Base-by-base conservation (phyloP, 2,797 vertebrate species). In the Siniperca scherzeri region DNA sequence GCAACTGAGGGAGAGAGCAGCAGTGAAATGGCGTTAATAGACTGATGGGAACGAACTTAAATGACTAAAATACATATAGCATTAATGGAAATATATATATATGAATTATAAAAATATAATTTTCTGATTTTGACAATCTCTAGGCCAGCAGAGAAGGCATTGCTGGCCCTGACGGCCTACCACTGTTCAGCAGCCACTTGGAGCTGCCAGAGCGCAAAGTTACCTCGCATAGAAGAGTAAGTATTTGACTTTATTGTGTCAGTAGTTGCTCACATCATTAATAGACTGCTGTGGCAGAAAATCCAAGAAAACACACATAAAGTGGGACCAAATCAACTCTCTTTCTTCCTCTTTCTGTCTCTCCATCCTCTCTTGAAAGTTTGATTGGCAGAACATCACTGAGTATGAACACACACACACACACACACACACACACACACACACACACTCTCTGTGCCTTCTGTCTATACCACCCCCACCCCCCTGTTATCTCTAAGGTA, bases 361-460 rank as follows among this genome's bases (percentile, higher is more conserved):
- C 69, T 59, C 40, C 44, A 72, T 72, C 21, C 55, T 30, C 55
- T 53, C 66, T 71, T 74, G 38, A 69, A 82, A 46, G 46, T 82
- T 80, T 82, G 79, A 89, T 67, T 84, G 79, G 74, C 79, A 84
- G 73, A 71, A n/a, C 61, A 83, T 78, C 72, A 78, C 72, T 56
- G 25, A 60, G 61, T 38, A 44, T 25, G 14, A 68, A 76, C 44
- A 80, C 60, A 75, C 44, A 50, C 17, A 48, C 44, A 62, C 16
- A 22, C 56, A 76, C n/a, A 62, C 14, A 25, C 56, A 48, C 44
- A 62, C 16, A 22, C 56, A 76, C n/a, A 62, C 14, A 25, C 56
- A 76, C 22, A 75, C 42, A 80, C 59, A 75, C 44, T 44, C 17
- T 0, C 30, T 38, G 57, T 59, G 55, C 46, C 46, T 73, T 74